Evolutionary conservation across 2,797 vertebrate species (phyloP).

Genomic region (Delichon dasypus): DNA sequence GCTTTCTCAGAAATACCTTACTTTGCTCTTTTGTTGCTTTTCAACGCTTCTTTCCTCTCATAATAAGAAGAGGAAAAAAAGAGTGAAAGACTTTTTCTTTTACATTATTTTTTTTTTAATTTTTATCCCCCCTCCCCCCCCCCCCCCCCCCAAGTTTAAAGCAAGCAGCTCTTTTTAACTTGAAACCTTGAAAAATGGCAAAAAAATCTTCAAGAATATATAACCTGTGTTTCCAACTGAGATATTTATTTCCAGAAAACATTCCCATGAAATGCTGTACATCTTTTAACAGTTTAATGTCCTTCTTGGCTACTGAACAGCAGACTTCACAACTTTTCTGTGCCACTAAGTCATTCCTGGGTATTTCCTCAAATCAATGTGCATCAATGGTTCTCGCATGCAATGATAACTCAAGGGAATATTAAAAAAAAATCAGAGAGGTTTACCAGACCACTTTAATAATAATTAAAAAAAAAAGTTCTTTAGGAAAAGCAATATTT

Average conservation of each 20-base stretch:
- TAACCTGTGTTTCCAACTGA: background rate
- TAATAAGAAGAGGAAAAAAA: background rate
- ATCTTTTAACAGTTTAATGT: background rate
- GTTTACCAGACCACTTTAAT: background rate
- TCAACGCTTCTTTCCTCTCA: background rate
- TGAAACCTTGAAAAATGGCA: background rate
- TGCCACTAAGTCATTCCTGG: background rate
- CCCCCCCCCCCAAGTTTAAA: background rate
- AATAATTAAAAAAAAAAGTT: background rate
- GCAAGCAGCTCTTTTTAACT: background rate
- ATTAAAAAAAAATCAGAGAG: background rate
- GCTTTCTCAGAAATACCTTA: background rate
- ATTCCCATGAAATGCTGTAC: background rate
- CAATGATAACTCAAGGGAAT: background rate
- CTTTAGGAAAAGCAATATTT: background rate
- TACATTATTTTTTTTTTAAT: background rate
- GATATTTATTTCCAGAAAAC: background rate
- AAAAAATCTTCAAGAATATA: background rate
- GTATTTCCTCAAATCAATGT: background rate
- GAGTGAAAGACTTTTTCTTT: rapidly evolving
- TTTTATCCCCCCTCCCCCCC: too few relatives aligned
- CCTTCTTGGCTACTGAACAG: background rate
- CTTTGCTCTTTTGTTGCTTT: background rate
- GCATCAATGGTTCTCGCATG: background rate
- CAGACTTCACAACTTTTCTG: background rate